Evolutionary conservation across 2,888 invertebrate genomes (phyloP), one percentile per base, ranked within the genome.

Genomic region (Callyntrura guangdongensis): DNA sequence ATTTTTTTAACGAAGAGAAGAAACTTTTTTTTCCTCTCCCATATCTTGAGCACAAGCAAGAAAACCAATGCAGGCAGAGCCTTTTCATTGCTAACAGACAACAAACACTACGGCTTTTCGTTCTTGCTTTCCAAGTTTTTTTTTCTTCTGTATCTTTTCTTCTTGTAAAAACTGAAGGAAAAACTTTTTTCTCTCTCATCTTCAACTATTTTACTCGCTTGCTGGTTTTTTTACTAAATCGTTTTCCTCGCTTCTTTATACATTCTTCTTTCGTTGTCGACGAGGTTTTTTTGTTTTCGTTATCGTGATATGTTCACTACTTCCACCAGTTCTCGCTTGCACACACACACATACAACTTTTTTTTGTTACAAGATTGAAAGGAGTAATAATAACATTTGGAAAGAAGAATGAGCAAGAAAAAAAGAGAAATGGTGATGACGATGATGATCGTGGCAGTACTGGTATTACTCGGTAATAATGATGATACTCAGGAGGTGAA

Each of bases 401-500:
- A 82, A 72, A 67, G 87, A 74, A 88, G 69, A 88, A 82, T 82
- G 88, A 72, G 53, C 67, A 67, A 79, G 86, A 67, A 64, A 67
- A 69, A 81, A 86, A 17, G 17, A 22, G 22, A 61, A 67, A 17
- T 20, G 25, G 49, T 49, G 25, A 53, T 59, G 79, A 88, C 56
- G 82, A 82, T 82, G 72, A 79, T 67, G 12, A 86, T 86, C 36
- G 27, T 86, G 53, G 79, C 69, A 56, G 45, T 85, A 61, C 72
- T 86, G 64, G 67, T 64, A 86, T 74, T 79, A 86, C 79, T 86
- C 11, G 72, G 72, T 72, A 88, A 88, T 82, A 82, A 88, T 88
- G 82, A 88, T 82, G 87, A 87, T 88, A 82, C 82, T 88, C 82
- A 64, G 61, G 82, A 88, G 88, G 88, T 88, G 82, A 88, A 88